Evolutionary conservation across 2,888 invertebrate genomes (phyloP), one percentile per base, ranked within the genome.

Genomic region (Parapristionchus giblindavisi): DNA sequence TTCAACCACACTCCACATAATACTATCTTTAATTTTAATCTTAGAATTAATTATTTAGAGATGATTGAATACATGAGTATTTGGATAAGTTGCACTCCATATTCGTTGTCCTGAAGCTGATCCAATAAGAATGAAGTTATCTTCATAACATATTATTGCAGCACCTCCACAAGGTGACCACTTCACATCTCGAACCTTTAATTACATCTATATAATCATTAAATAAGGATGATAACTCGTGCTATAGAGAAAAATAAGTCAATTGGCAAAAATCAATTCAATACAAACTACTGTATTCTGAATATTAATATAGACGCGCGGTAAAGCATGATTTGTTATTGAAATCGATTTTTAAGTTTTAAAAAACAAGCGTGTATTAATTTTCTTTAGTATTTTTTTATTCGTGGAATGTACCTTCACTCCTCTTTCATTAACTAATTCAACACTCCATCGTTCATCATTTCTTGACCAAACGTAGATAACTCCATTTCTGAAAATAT

Each of bases 381-480:
- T n/a, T n/a, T n/a, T n/a, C n/a, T n/a, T n/a, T n/a, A n/a, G n/a
- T n/a, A n/a, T n/a, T n/a, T n/a, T n/a, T n/a, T n/a, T n/a, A n/a
- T n/a, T n/a, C n/a, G n/a, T n/a, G n/a, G n/a, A n/a, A n/a, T 24
- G 8, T 40, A 90, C 90, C 60, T 96, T 95, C 0, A 95, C 96
- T 88, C 94, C 96, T 58, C 98, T 91, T 90, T 99, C 98, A 89
- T 99, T 99, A 89, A 99, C 98, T 82, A 99, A 91, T 90, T 99
- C 98, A 86, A 99, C 97, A 83, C 96, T 96, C 98, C 98, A 99
- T 60, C 97, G 92, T 56, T 96, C 97, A 89, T 99, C 98, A 90
- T 97, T 97, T 89, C 97, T 96, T 88, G 98, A 96, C 98, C 98
- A 99, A 36, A 99, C 97, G 90, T 98, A 98, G 88, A 98, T 98